Conservation (phyloP, 2,797 vertebrate species). For the Tympanoctomys barrerae region DNA sequence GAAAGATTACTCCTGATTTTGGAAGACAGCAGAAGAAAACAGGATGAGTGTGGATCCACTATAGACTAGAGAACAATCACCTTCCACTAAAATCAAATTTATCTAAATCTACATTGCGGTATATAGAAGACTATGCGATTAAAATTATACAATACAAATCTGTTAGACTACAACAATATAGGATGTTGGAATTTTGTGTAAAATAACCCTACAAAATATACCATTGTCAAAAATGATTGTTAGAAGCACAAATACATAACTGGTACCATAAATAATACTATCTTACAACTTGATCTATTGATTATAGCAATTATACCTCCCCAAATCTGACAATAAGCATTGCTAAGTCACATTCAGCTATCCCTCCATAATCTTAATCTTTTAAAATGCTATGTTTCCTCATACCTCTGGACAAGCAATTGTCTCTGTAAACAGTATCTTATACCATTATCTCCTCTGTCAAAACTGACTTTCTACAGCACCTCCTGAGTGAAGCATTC, state of each 20-base stretch:
- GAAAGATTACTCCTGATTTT: background rate
- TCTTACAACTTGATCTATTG: background rate
- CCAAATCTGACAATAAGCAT: background rate
- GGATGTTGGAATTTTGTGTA: background rate
- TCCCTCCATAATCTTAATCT: background rate
- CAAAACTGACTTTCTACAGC: background rate
- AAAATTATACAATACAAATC: background rate
- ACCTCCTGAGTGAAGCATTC: conserved; percentile 15
- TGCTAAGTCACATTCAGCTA: conserved; percentile 19
- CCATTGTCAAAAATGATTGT: background rate
- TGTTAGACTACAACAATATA: background rate
- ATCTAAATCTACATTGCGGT: conserved; percentile 13
- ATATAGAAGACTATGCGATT: background rate
- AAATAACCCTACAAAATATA: conserved; percentile 27
- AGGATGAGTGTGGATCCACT: background rate
- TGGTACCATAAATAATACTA: background rate
- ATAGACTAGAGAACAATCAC: background rate
- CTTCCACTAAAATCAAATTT: conserved; percentile 21
- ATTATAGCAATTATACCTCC: background rate
- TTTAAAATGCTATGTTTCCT: background rate
- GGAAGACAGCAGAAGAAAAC: background rate
- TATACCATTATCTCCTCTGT: background rate
- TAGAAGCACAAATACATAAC: background rate
- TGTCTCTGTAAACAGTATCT: background rate
- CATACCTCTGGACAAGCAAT: background rate